These are phyloP conservation scores for Macaria notata DNA, from an alignment of 2,888 invertebrate genomes.

Conservation along the genomic window DNA sequence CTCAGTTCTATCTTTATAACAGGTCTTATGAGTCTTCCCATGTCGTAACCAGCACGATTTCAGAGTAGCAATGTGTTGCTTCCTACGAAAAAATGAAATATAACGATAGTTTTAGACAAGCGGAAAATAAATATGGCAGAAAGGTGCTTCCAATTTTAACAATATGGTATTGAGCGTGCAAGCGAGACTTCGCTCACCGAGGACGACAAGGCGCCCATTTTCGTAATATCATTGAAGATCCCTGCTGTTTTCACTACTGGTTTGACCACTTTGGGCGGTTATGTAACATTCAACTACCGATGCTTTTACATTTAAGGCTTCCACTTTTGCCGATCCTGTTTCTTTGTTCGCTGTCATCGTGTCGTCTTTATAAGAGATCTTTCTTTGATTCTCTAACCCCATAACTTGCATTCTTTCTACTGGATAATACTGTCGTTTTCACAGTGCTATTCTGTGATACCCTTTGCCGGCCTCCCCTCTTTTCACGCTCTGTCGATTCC, in stretches of 20 bases:
- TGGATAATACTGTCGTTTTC: constrained; percentile 23
- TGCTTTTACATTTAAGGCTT: too few relatives aligned
- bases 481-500: constrained; percentile 66
- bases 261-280: constrained; percentile 1
- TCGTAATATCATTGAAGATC: constrained; percentile 6
- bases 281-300: not conserved
- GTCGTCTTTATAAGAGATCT: too few relatives aligned
- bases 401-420: constrained; percentile 3
- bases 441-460: constrained; percentile 41
- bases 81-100: not conserved
- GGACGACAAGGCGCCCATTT: not conserved
- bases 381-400: too few relatives aligned
- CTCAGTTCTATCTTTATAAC: constrained; percentile 11
- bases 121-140: too few relatives aligned
- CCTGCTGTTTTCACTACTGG: not conserved
- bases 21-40: not conserved
- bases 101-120: too few relatives aligned
- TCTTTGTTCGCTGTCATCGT: too few relatives aligned
- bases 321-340: too few relatives aligned
- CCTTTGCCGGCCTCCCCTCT: constrained; percentile 69
- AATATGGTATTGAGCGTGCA: too few relatives aligned
- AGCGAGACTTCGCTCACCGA: not conserved
- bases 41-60: constrained; percentile 3
- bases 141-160: too few relatives aligned
- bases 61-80: not conserved